Base-by-base conservation (phyloP, 2,113 vertebrate genomes). In the Stegastes partitus region DNA sequence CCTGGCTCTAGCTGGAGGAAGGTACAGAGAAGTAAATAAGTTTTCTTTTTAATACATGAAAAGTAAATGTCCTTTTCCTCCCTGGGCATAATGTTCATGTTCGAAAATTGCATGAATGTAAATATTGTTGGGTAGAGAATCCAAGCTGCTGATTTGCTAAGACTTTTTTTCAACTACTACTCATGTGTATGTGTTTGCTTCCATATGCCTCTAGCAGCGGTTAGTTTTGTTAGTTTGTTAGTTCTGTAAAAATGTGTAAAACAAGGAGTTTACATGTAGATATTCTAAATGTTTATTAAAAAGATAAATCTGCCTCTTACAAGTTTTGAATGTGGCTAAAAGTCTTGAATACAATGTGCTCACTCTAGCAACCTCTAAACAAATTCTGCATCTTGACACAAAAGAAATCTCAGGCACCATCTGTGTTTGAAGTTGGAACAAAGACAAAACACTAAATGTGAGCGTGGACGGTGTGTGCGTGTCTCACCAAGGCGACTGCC, bases 401-500 rank as follows among this genome's bases (percentile, higher is more conserved):
- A 53, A 44, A 65, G 0, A 72, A 37, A 44, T 65, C 0, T 22
- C 9, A 19, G 68, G 23, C 25, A 14, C 11, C 42, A 12, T 67
- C 14, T 37, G 12, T 9, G 1, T 69, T 55, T 16, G 16, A 47
- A 49, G 47, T 16, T 26, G 66, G 2, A 55, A 34, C 1, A 49
- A 37, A 44, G 16, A 18, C 14, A 21, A n/a, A 25, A 61, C 18
- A 45, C 57, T 10, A 26, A 50, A 56, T 23, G 25, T 21, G 34
- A 68, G 31, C 3, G 5, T 9, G 15, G 5, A 11, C 66, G 22
- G 39, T 22, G 28, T 56, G 28, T 26, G 25, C 19, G 42, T 39
- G 50, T 76, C 93, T 97, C 95, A 99, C 97, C 97, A 82, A 99
- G 94, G 92, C 97, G 96, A 93, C 97, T 97, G 83, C 97, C 96